phyloP scores from a whole-genome alignment of 2,797 vertebrate genomes.

The Sebastiscus albofasciatus region DNA sequence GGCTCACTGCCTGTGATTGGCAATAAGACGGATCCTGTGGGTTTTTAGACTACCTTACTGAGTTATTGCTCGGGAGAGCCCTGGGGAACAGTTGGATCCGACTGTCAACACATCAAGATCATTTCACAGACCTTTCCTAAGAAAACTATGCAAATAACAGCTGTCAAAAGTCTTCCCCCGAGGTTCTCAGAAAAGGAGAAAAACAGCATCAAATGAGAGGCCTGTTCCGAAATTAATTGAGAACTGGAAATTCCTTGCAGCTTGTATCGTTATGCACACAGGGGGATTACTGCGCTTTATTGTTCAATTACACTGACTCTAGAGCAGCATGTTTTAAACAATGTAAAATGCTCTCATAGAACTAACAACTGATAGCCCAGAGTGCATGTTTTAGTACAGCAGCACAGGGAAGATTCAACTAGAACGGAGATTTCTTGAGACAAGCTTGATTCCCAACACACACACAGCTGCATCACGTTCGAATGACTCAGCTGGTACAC shows the following conservation, averaged over 20 bases:
- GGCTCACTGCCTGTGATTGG: conserved; percentile 19
- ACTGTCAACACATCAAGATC: conserved; percentile 62
- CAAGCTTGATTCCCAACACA: neutral
- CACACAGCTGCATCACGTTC: neutral
- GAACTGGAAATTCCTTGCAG: conserved; percentile 53
- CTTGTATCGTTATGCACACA: conserved; percentile 49
- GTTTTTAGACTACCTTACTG: conserved; percentile 21
- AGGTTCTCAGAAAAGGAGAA: conserved; percentile 23
- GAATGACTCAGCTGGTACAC: neutral
- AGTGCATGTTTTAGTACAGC: neutral
- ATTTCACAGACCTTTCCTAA: conserved; percentile 47
- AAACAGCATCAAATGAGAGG: conserved; percentile 41
- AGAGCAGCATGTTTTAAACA: conserved; percentile 30
- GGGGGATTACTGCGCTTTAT: conserved; percentile 38
- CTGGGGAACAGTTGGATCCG: conserved; percentile 28
- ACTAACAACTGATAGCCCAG: conserved; percentile 2
- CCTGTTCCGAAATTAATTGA: conserved; percentile 57
- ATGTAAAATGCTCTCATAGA: conserved; percentile 26
- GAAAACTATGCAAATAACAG: conserved; percentile 64
- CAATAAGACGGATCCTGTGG: conserved; percentile 30
- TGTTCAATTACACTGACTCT: conserved; percentile 56
- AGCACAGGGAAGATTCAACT: neutral
- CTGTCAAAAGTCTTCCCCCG: conserved; percentile 47
- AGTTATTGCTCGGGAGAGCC: conserved; percentile 38
- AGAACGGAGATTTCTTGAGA: neutral